Conservation (phyloP, 2,113 vertebrate species). For the Ctenodactylus gundi region DNA sequence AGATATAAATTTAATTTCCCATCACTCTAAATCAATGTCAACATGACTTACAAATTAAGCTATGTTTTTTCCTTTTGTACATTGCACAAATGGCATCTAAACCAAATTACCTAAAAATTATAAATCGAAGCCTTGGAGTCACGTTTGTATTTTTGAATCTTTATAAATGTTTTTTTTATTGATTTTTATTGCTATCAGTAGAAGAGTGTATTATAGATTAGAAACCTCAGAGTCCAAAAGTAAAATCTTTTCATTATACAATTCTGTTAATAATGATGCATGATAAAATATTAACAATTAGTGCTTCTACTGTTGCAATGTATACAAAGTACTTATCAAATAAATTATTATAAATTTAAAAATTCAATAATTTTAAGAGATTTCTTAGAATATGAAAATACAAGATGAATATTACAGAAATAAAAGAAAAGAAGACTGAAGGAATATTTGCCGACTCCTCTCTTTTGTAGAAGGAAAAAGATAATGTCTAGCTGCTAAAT, state of each 20-base stretch:
- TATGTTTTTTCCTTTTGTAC: too few relatives aligned
- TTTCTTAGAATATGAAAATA: too few relatives aligned
- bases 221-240: not conserved
- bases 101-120: not conserved
- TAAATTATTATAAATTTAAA: too few relatives aligned
- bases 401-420: not conserved
- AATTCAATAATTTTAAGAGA: too few relatives aligned
- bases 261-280: not conserved
- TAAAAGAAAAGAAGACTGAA: not conserved
- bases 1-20: not conserved
- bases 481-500: not conserved
- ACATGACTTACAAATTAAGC: too few relatives aligned
- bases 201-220: not conserved
- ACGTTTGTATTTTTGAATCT: too few relatives aligned
- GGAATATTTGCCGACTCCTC: fast-evolving
- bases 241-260: not conserved
- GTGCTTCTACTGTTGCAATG: too few relatives aligned
- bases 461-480: not conserved
- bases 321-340: too few relatives aligned
- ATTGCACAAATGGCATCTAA: not conserved
- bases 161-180: too few relatives aligned
- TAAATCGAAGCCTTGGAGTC: not conserved
- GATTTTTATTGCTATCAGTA: not conserved
- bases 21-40: not conserved
- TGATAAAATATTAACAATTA: not conserved